Evolutionary conservation across 2,888 invertebrate genomes (phyloP), one percentile per base, ranked within the genome.

Genomic region (Tricholauxania praeusta): DNA sequence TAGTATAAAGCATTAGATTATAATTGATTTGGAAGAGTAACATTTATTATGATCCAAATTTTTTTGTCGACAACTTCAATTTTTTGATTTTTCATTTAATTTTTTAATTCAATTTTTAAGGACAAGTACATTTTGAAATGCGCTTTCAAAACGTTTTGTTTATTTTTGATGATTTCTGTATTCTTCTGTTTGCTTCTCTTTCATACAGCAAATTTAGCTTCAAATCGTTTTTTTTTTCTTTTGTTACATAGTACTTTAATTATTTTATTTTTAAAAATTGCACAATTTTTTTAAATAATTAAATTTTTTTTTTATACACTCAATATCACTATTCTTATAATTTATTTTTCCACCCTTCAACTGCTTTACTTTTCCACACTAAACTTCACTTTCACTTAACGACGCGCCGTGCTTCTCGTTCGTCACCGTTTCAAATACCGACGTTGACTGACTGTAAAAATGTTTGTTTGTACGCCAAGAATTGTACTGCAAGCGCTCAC

Each of bases 361-460:
- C 22, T 22, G 52, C 17, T 52, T 15, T 28, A 53, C 39, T n/a
- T 6, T 32, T 53, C 6, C 12, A 8, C n/a, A 15, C 28, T 22
- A n/a, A 32, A 55, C 47, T 15, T 49, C 12, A 10, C 14, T 48
- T 39, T 57, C 22, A 4, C 19, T n/a, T 10, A 48, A 48, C 60
- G n/a, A 52, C 60, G 49, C 51, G 60, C n/a, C 49, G 62, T 28
- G 52, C 39, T 39, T 39, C 4, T 39, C 51, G 60, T 48, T 51
- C 62, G 47, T 63, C 12, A 53, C 70, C 70, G 63, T 48, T 62
- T 19, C 51, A 62, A 32, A 39, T 47, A 70, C 70, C 63, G 70
- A 47, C 62, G 63, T 70, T 63, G 70, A 70, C 62, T 70, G 48
- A 12, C 51, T 64, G 39, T 8, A 39, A 39, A 39, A 39, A 10